These are phyloP conservation scores for Argyrosomus regius DNA, from an alignment of 2,797 vertebrate species.

Conservation along the genomic window DNA sequence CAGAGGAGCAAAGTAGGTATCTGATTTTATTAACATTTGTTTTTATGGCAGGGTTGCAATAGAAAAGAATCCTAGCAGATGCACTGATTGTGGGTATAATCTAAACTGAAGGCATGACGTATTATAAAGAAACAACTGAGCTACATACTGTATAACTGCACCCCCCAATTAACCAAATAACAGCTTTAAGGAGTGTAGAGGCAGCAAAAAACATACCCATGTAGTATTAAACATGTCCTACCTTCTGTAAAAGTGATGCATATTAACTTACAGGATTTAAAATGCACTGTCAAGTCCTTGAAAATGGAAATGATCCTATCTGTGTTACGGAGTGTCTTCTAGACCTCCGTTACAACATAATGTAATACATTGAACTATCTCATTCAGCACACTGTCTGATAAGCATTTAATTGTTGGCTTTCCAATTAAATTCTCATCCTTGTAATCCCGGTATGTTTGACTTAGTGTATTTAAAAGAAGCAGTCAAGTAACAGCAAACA, in stretches of 20 bases:
- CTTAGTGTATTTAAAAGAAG: background rate
- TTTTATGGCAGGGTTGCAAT: slow-evolving; percentile 6
- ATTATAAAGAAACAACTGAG: slow-evolving; percentile 20
- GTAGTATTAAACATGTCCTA: slow-evolving; percentile 23
- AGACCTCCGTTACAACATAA: background rate
- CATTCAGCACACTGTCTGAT: slow-evolving; percentile 9
- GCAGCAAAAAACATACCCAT: background rate
- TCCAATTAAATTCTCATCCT: background rate
- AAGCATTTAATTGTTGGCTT: slow-evolving; percentile 17
- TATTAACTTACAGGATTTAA: background rate
- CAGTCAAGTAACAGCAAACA: slow-evolving; percentile 2
- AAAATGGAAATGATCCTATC: no score
- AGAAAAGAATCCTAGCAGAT: slow-evolving; percentile 6
- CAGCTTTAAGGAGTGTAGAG: slow-evolving; percentile 2
- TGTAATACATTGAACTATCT: slow-evolving; percentile 30
- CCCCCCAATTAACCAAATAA: background rate
- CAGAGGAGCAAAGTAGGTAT: slow-evolving; percentile 34
- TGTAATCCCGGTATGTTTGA: background rate
- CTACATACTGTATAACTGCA: slow-evolving; percentile 3
- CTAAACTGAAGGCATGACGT: slow-evolving; percentile 4
- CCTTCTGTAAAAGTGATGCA: background rate
- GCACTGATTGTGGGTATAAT: background rate
- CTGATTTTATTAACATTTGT: slow-evolving; percentile 13
- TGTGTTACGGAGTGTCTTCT: background rate
- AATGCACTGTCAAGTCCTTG: background rate